Evolutionary conservation across 2,888 invertebrate species (phyloP).

Genomic region (Torymus texanus): DNA sequence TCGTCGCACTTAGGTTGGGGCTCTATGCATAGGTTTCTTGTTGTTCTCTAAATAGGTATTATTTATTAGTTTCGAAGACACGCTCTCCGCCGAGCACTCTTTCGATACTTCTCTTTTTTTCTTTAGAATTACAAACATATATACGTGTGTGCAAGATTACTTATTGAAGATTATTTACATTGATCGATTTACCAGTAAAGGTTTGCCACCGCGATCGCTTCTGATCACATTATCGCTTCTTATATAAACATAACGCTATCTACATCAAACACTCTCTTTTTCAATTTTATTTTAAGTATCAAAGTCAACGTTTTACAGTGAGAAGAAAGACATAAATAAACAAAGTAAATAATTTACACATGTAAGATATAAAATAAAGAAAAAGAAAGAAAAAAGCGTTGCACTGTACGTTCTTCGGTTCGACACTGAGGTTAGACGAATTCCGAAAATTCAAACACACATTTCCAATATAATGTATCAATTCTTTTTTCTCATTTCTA

Average conservation of each 20-base stretch:
- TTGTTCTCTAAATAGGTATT: conserved; percentile 48
- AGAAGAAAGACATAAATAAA: conserved; percentile 56
- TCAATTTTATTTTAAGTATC: conserved; percentile 53
- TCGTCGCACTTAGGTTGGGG: conserved; percentile 60
- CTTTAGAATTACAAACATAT: conserved; percentile 68
- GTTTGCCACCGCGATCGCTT: conserved; percentile 60
- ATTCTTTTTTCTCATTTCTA: conserved; percentile 32
- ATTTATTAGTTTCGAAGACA: conserved; percentile 42
- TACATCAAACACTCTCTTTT: conserved; percentile 61
- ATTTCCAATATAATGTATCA: conserved; percentile 39
- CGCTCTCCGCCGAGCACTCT: conserved; percentile 46
- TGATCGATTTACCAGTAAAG: conserved; percentile 59
- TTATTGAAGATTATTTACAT: conserved; percentile 71
- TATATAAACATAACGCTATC: conserved; percentile 61
- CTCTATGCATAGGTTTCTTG: conserved; percentile 57
- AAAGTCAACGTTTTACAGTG: conserved; percentile 52
- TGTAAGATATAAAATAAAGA: conserved; percentile 44
- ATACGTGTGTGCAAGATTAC: conserved; percentile 66
- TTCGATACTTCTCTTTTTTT: conserved; percentile 41
- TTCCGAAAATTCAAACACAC: conserved; percentile 28
- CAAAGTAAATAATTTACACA: conserved; percentile 51
- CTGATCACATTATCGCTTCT: conserved; percentile 55
- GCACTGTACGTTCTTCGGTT: conserved; percentile 10
- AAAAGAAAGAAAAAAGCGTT: conserved; percentile 19
- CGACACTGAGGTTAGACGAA: not conserved